phyloP scores from a whole-genome alignment of 2,797 vertebrate species.

The Heterohyrax brucei region DNA sequence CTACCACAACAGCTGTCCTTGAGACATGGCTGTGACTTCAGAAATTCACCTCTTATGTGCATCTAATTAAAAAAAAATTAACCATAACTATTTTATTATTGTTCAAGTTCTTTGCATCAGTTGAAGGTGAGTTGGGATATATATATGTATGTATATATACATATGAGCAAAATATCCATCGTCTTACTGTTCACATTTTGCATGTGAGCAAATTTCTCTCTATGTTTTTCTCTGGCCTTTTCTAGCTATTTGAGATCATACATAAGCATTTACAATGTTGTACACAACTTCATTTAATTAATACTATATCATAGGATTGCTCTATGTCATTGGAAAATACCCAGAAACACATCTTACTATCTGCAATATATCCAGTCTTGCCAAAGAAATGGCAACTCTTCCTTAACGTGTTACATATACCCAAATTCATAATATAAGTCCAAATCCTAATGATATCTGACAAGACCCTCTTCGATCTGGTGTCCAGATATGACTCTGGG shows the following conservation, averaged over 20 bases:
- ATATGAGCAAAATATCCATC: background rate
- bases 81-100: conserved; percentile 29
- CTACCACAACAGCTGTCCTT: background rate
- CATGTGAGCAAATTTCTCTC: background rate
- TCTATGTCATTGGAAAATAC: background rate
- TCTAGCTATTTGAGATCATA: background rate
- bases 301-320: background rate
- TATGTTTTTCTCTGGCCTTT: conserved; percentile 1
- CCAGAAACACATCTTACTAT: background rate
- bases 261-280: background rate
- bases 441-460: background rate
- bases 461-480: background rate
- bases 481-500: background rate
- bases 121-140: background rate
- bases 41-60: background rate
- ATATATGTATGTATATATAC: background rate
- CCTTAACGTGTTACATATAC: background rate
- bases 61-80: background rate
- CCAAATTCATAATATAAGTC: background rate
- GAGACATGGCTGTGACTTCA: background rate
- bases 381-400: background rate
- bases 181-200: background rate
- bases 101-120: background rate
- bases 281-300: background rate
- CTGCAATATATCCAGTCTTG: background rate